phyloP scores from a whole-genome alignment of 2,888 invertebrate genomes.

The Dinocampus coccinellae region DNA sequence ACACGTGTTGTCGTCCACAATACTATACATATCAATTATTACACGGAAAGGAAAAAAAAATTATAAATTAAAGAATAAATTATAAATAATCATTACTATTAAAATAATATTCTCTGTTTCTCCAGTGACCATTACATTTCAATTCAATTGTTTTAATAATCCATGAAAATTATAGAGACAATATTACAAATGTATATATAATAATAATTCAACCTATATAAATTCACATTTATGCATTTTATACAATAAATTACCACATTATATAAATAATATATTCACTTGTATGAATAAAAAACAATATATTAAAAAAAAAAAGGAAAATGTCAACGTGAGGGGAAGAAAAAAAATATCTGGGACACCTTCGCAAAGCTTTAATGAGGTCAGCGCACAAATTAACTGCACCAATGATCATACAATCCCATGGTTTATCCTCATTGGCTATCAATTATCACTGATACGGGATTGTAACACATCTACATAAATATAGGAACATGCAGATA shows the following conservation, averaged over 20 bases:
- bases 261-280: too few species aligned
- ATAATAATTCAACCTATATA: neutral
- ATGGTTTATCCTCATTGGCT: constrained; percentile 42
- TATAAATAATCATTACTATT: neutral
- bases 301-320: neutral
- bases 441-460: constrained; percentile 40
- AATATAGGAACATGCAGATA: neutral
- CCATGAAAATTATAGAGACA: neutral
- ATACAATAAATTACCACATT: neutral
- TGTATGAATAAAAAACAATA: neutral
- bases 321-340: neutral
- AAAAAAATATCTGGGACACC: neutral
- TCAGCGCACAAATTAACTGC: constrained; percentile 46
- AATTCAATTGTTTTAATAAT: constrained; percentile 37
- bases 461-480: too few species aligned
- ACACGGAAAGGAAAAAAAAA: too few species aligned
- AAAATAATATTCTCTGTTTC: neutral
- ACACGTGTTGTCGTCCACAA: constrained; percentile 1
- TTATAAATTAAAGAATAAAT: neutral
- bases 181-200: neutral
- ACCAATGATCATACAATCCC: constrained; percentile 38
- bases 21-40: neutral
- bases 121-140: constrained; percentile 36
- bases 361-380: constrained; percentile 43
- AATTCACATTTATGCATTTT: neutral